These are phyloP conservation scores for Tachina fera DNA, from an alignment of 2,888 invertebrate genomes.

Conservation along the genomic window DNA sequence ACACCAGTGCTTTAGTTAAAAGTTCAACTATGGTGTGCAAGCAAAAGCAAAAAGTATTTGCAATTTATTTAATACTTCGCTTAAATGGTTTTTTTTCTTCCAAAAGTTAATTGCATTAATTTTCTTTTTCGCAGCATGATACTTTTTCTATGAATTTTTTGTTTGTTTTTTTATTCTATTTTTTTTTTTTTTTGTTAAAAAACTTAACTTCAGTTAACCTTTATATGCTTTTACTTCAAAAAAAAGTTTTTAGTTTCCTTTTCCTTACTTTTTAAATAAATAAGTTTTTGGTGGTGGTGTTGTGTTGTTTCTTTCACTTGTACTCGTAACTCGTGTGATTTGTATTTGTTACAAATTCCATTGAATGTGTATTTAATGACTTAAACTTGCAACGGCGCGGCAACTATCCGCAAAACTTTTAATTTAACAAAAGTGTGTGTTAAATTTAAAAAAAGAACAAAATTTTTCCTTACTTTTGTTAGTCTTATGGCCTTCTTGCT, in stretches of 20 bases:
- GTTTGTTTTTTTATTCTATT: too few relatives aligned
- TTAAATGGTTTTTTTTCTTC: background rate
- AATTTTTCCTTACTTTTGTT: background rate
- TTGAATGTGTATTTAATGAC: constrained; percentile 67
- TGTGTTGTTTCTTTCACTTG: constrained; percentile 3
- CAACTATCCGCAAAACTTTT: constrained; percentile 62
- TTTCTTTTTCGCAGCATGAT: constrained; percentile 24
- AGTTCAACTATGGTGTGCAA: background rate
- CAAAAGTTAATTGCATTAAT: constrained; percentile 21
- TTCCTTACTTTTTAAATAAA: background rate
- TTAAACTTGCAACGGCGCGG: constrained; percentile 54
- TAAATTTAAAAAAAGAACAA: background rate
- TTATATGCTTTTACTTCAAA: background rate
- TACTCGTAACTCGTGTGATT: constrained; percentile 38
- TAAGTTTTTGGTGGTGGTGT: background rate
- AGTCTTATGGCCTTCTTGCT: background rate
- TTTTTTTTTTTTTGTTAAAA: background rate
- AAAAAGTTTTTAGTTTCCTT: background rate
- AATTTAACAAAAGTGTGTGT: constrained; percentile 62
- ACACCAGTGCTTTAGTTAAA: background rate
- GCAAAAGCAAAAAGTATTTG: background rate
- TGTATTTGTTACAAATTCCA: constrained; percentile 58
- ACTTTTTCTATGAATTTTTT: background rate
- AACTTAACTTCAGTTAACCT: background rate
- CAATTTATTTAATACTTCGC: constrained; percentile 21